These are phyloP conservation scores for Xanthia togata DNA, from an alignment of 2,888 invertebrate genomes.

Conservation along the genomic window DNA sequence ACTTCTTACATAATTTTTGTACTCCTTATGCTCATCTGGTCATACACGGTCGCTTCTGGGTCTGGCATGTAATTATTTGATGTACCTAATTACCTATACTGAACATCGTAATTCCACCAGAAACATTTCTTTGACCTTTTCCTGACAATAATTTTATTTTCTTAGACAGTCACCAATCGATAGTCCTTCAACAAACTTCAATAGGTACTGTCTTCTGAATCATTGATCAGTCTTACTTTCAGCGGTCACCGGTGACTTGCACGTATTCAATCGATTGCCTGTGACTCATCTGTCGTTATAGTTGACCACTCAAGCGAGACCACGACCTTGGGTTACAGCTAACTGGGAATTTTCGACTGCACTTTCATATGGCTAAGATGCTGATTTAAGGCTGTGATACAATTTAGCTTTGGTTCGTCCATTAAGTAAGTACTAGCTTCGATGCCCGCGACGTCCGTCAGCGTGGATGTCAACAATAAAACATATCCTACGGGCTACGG, in stretches of 20 bases:
- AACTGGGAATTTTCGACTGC: constrained; percentile 14
- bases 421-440: no score
- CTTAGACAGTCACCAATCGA: constrained; percentile 26
- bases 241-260: constrained; percentile 7
- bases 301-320: constrained; percentile 34
- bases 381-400: background rate
- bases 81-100: no score
- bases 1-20: background rate
- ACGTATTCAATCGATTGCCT: constrained; percentile 29
- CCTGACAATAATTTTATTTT: constrained; percentile 5
- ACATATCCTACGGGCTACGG: no score
- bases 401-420: background rate
- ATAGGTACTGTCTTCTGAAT: constrained; percentile 30
- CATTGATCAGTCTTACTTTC: constrained; percentile 47
- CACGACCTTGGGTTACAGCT: constrained; percentile 41
- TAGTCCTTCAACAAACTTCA: constrained; percentile 35
- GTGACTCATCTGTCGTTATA: constrained; percentile 50
- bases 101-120: no score
- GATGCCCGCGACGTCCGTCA: no score
- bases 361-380: constrained; percentile 21
- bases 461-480: no score
- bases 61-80: background rate
- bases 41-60: background rate
- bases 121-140: background rate
- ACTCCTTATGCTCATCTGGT: background rate